Percentiles rank a stretch among this genome's conserved stretches.
phyloP scores from a whole-genome alignment of 2,113 vertebrate genomes.

The Pollimyrus isidori region DNA sequence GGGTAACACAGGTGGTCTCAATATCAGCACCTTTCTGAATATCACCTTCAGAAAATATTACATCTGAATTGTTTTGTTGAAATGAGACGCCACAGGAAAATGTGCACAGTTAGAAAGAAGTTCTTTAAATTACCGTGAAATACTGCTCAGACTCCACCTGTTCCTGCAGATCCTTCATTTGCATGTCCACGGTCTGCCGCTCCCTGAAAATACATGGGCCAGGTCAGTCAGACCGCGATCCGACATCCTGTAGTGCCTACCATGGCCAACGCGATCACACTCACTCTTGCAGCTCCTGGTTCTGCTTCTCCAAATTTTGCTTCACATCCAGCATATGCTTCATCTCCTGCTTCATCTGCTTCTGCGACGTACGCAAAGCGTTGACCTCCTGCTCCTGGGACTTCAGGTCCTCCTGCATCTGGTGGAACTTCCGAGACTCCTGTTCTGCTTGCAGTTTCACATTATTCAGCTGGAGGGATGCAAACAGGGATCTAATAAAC shows the following conservation, averaged over 20 bases:
- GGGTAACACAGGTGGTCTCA: neutral
- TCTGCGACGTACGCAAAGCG: constrained; percentile 78
- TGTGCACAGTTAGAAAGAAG: neutral
- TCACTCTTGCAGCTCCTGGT: constrained; percentile 83
- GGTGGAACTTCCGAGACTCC: constrained; percentile 77
- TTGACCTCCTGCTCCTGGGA: constrained; percentile 84
- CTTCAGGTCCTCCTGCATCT: constrained; percentile 84
- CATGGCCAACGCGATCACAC: constrained; percentile 22
- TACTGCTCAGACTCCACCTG: constrained; percentile 90
- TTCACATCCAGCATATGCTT: constrained; percentile 87
- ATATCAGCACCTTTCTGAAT: neutral
- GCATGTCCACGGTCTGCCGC: constrained; percentile 78
- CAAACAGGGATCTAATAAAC: constrained; percentile 14
- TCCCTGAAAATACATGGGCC: constrained; percentile 66
- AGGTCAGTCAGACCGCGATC: neutral
- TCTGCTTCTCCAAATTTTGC: constrained; percentile 84
- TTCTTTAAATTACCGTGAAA: constrained; percentile 71
- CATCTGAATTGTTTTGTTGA: neutral
- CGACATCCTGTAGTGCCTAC: neutral
- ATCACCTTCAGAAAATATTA: neutral
- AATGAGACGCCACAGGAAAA: neutral
- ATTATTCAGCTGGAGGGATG: constrained; percentile 68
- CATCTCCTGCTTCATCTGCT: constrained; percentile 90
- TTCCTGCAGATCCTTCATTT: constrained; percentile 91
- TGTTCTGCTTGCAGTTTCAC: constrained; percentile 81